phyloP scores from a whole-genome alignment of 2,797 vertebrate genomes.

The Myotis planiceps region DNA sequence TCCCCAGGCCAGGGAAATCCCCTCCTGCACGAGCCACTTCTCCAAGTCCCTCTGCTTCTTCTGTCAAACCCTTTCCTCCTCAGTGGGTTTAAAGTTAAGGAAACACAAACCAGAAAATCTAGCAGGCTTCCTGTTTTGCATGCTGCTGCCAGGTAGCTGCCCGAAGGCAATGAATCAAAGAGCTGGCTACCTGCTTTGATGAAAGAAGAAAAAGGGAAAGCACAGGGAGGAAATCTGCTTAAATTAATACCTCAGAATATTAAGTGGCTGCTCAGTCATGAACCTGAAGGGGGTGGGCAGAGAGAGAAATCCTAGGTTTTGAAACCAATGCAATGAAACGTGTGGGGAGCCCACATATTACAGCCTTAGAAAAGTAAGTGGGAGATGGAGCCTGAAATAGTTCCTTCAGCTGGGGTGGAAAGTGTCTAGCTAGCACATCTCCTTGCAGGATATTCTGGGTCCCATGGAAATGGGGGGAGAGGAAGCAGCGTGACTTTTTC shows the following conservation, averaged over 20 bases:
- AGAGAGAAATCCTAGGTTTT: neutral
- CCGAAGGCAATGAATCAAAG: slow-evolving; percentile 39
- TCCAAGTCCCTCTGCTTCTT: neutral
- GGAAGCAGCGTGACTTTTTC: neutral
- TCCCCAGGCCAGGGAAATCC: neutral
- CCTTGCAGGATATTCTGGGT: neutral
- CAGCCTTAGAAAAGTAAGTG: neutral
- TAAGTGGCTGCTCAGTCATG: neutral
- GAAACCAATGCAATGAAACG: neutral
- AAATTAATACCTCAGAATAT: neutral
- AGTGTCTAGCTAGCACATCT: neutral
- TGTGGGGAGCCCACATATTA: neutral
- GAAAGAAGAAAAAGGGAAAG: neutral
- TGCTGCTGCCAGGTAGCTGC: neutral
- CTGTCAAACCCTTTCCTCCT: neutral
- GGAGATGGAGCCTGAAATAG: neutral
- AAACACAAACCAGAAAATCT: neutral
- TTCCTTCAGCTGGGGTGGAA: neutral
- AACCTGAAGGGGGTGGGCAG: neutral
- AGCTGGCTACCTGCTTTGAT: slow-evolving; percentile 5
- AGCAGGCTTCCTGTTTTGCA: neutral
- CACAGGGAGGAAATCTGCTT: neutral
- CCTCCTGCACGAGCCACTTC: neutral
- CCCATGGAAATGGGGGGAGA: neutral
- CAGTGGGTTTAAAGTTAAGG: neutral